phyloP scores from a whole-genome alignment of 2,113 vertebrate genomes.

The Grallaria varia region DNA sequence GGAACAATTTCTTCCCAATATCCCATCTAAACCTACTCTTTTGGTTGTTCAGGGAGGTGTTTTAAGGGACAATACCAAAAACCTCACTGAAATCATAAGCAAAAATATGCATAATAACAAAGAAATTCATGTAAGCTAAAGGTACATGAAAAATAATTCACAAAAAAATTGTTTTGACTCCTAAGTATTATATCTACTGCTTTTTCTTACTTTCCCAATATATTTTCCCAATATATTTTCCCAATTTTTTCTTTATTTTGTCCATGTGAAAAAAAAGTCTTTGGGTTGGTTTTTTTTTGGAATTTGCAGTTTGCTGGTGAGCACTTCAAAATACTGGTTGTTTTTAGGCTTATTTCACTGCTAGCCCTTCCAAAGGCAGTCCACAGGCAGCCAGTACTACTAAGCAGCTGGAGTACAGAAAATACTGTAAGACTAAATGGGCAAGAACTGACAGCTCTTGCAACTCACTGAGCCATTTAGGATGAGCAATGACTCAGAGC shows the following conservation, averaged over 20 bases:
- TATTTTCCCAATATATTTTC: not conserved
- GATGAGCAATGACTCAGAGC: slow-evolving; percentile 63
- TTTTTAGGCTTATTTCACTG: not conserved
- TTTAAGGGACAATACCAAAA: not conserved
- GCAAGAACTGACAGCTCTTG: slow-evolving; percentile 27
- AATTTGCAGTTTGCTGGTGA: not conserved
- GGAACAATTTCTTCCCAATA: not conserved
- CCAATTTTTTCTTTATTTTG: not conserved
- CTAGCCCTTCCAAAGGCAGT: not conserved
- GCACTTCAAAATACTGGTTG: not conserved
- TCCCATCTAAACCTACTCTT: not conserved
- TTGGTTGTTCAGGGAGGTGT: not conserved
- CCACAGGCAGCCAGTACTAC: not conserved
- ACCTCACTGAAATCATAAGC: not conserved
- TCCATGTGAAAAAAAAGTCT: not conserved
- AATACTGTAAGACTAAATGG: slow-evolving; percentile 18
- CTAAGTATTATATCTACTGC: fast-evolving
- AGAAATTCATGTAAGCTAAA: not conserved
- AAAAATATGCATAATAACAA: not conserved
- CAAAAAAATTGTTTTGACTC: not conserved
- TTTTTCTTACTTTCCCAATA: not conserved
- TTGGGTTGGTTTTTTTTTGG: not conserved
- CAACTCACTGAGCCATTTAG: slow-evolving; percentile 58
- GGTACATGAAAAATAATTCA: not conserved
- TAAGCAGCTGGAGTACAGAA: slow-evolving; percentile 26